These are phyloP conservation scores for Ardeotis arabs DNA, from an alignment of 2,113 vertebrate species.

Conservation along the genomic window DNA sequence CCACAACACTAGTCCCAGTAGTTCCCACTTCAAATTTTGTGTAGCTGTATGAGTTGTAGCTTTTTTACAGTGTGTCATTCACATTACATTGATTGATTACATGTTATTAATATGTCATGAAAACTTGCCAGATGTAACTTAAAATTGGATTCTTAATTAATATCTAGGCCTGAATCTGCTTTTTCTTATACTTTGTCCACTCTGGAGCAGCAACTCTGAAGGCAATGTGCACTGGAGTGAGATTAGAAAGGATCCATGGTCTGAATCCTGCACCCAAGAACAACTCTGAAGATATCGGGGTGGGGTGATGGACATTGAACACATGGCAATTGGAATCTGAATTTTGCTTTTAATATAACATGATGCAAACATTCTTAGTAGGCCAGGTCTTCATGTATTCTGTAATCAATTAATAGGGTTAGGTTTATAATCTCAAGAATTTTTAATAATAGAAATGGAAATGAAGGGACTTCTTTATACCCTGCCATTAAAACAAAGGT, in stretches of 20 bases:
- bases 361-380: not conserved
- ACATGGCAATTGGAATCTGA: not conserved
- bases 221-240: not conserved
- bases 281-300: not conserved
- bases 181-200: not conserved
- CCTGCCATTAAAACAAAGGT: not conserved
- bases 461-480: not conserved
- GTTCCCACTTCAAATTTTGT: not conserved
- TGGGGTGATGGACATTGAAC: not conserved
- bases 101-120: not conserved
- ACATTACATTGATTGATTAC: not conserved
- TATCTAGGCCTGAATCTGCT: not conserved
- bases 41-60: not conserved
- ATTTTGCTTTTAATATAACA: not conserved
- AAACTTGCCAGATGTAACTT: not conserved
- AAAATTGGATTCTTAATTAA: not conserved
- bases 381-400: not conserved
- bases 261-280: not conserved
- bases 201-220: not conserved
- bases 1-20: not conserved
- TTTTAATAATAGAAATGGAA: not conserved
- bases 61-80: not conserved
- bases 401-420: not conserved
- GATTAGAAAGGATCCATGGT: not conserved
- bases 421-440: not conserved